Base-by-base conservation (phyloP, 2,113 vertebrate genomes). In the Cyphomyrus discorhynchus region DNA sequence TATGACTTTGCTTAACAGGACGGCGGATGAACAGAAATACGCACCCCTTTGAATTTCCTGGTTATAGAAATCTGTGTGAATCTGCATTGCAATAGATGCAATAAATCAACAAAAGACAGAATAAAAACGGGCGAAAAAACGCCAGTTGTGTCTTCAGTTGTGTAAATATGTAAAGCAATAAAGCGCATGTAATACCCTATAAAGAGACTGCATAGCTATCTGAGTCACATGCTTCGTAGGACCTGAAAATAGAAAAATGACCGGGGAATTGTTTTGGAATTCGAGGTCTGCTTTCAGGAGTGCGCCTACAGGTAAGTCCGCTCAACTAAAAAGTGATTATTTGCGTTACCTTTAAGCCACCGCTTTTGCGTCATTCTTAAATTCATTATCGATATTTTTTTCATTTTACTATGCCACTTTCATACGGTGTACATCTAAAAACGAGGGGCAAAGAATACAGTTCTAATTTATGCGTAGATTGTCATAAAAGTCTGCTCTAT, bases 181-280 rank as follows among this genome's bases (percentile, higher is more conserved):
- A 52, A 87, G 11, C n/a, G 83, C 47, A 19, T 80, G 39, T 80
- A 80, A 80, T 42, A 80, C 31, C 31, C 13, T 35, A 39, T 86
- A 24, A 21, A 56, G 21, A 88, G 21, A 45, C 24, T 62, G 21
- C 27, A 13, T 66, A 66, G 13, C 7, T 45, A 62, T 62, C 53
- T n/a, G 49, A 88, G 87, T 88, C 35, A 58, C 87, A 42, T 88
- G 53, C 87, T 66, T 88, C 49, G 53, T 88, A 88, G 87, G 87
- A 66, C 15, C 52, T 88, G 87, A 46, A 53, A 49, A 82, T 82
- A 31, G 70, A 35, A 42, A 82, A 50, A 31, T 52, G 74, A 31
- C 21, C 46, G 77, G 89, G 89, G 89, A 90, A 87, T 80, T 90
- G 58, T 80, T 52, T 17, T 77, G 62, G 58, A 90, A 90, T 52